A percentile compares a stretch with the other conserved stretches of the same genome.
phyloP scores from a whole-genome alignment of 1,140 invertebrate species.

The Calephelis virginiensis region DNA sequence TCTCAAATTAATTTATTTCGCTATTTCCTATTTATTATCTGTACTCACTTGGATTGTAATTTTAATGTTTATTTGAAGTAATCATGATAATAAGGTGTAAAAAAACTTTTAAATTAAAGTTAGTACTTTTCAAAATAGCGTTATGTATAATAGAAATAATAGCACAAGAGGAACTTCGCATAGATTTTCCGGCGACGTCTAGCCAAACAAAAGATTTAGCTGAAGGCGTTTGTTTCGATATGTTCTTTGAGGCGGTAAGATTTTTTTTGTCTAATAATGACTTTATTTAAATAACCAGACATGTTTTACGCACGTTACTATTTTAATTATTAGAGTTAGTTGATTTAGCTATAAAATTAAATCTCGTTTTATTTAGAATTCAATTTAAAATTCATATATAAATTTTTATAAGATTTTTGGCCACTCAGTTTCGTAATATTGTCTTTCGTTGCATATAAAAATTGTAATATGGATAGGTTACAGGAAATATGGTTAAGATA shows the following conservation, averaged over 20 bases:
- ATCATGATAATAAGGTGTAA: slow-evolving; percentile 3
- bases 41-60: background rate
- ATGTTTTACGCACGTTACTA: background rate
- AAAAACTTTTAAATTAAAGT: background rate
- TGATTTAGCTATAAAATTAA: no score
- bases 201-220: slow-evolving; percentile 34
- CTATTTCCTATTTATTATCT: background rate
- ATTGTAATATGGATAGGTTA: no score
- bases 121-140: background rate
- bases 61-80: background rate
- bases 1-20: background rate
- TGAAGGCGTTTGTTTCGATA: slow-evolving; percentile 33
- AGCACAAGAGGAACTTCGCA: slow-evolving; percentile 23
- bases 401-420: no score
- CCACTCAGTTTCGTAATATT: no score
- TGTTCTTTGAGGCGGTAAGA: slow-evolving; percentile 36
- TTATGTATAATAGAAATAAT: background rate
- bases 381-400: no score
- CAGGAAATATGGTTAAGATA: no score
- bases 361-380: no score
- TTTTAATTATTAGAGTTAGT: no score
- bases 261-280: slow-evolving; percentile 8
- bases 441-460: no score
- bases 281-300: background rate
- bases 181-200: slow-evolving; percentile 28